Conservation (phyloP, 1,140 invertebrate species). For the Panagrolaimus sp. region DNA sequence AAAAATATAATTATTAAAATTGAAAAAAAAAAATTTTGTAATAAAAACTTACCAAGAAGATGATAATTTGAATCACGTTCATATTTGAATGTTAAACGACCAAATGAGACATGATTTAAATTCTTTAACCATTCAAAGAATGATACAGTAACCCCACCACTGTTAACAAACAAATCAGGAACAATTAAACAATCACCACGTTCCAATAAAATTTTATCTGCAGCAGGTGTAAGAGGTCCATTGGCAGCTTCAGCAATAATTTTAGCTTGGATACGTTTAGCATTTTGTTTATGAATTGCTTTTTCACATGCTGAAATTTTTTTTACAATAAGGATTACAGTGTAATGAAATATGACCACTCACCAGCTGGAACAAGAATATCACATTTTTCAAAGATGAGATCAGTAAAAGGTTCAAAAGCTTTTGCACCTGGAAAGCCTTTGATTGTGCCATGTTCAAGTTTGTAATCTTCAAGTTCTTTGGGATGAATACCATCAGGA, state of each 20-base stretch:
- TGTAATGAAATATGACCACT: too few relatives aligned
- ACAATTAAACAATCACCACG: constrained; percentile 86
- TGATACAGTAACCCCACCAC: constrained; percentile 97
- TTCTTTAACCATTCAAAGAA: constrained; percentile 99
- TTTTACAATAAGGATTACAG: too few relatives aligned
- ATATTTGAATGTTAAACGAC: constrained; percentile 96
- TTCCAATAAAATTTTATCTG: constrained; percentile 87
- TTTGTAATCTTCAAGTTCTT: constrained; percentile 67
- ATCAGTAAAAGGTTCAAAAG: constrained; percentile 76
- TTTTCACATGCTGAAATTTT: constrained; percentile 95
- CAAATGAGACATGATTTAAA: constrained; percentile 97
- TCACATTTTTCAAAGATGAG: constrained; percentile 91
- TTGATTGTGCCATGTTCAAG: constrained; percentile 75
- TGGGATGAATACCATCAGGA: constrained; percentile 88
- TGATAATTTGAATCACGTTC: constrained; percentile 96
- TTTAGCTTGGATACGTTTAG: constrained; percentile 81
- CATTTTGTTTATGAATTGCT: constrained; percentile 88
- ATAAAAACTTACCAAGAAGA: constrained; percentile 73
- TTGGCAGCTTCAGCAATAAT: constrained; percentile 97
- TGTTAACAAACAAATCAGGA: constrained; percentile 92
- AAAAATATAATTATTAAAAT: constrained; percentile 48
- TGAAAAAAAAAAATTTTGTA: too few relatives aligned
- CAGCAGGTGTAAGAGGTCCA: constrained; percentile 92
- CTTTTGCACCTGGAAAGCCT: constrained; percentile 82
- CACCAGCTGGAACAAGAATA: constrained; percentile 93